Evolutionary conservation across 2,888 invertebrate genomes (phyloP).

Genomic region (Platyscelio sp.): DNA sequence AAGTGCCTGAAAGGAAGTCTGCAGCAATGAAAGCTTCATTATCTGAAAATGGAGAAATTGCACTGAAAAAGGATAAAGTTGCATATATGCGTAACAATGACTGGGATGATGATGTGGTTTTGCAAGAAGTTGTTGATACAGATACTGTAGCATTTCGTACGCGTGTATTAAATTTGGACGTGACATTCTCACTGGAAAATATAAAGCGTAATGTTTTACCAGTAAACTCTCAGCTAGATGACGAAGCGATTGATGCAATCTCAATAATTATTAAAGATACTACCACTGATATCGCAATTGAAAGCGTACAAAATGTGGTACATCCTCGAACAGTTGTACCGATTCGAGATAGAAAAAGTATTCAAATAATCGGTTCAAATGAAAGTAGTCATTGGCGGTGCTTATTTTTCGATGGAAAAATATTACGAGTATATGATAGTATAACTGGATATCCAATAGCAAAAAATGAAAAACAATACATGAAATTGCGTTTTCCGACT

Average conservation of each 20-base stretch:
- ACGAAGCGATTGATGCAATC: conserved; percentile 21
- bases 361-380: conserved; percentile 64
- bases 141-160: not conserved
- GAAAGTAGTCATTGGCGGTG: conserved; percentile 63
- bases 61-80: not conserved
- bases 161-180: not conserved
- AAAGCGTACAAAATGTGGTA: conserved; percentile 38
- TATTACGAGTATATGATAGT: conserved; percentile 59
- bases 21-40: not conserved
- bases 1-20: not conserved
- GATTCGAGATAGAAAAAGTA: not conserved
- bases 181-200: not conserved
- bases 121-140: not conserved
- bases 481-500: conserved; percentile 50
- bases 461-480: conserved; percentile 39
- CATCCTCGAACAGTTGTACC: not conserved
- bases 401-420: conserved; percentile 52
- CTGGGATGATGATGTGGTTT: not conserved
- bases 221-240: not conserved
- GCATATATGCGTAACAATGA: not conserved
- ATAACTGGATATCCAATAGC: conserved; percentile 21
- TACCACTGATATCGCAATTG: not conserved
- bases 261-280: conserved; percentile 6
- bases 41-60: not conserved
- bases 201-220: not conserved